Conservation (phyloP, 2,888 invertebrate genomes). For the Drosophila paranaensis region DNA sequence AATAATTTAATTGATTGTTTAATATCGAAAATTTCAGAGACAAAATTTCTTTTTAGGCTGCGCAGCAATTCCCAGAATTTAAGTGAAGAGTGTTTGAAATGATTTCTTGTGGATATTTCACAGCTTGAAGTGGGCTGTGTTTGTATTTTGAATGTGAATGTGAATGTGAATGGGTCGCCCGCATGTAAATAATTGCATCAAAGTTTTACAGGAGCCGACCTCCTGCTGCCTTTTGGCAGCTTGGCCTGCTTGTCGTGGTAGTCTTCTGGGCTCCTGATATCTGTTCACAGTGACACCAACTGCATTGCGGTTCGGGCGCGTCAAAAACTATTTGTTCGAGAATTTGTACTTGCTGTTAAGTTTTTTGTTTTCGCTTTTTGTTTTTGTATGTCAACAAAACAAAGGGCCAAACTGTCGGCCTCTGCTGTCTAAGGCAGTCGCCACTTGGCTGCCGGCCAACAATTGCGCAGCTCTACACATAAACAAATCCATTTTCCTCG, state of each 20-base stretch:
- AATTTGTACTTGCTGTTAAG: conserved; percentile 52
- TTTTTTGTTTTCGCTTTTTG: conserved; percentile 5
- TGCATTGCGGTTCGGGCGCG: conserved; percentile 71
- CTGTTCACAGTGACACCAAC: conserved; percentile 62
- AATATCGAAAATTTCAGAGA: neutral
- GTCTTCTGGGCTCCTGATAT: conserved; percentile 35
- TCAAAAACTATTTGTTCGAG: conserved; percentile 70
- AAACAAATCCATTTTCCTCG: conserved; percentile 45
- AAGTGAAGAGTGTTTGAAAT: neutral
- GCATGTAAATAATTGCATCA: conserved; percentile 54
- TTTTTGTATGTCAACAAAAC: conserved; percentile 53
- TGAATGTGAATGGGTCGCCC: conserved; percentile 14
- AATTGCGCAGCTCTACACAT: conserved; percentile 28
- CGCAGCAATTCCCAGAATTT: too few species aligned
- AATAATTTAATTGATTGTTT: neutral
- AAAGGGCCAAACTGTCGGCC: conserved; percentile 67
- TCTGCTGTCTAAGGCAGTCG: conserved; percentile 52
- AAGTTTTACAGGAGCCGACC: conserved; percentile 28
- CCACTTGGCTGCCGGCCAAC: conserved; percentile 65
- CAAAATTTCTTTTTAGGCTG: too few species aligned
- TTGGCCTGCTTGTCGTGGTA: neutral
- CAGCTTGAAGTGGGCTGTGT: neutral
- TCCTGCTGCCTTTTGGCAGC: conserved; percentile 3
- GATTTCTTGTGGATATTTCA: neutral
- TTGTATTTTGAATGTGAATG: neutral